Base-by-base conservation (phyloP, 2,113 vertebrate species). In the Rostratula benghalensis region DNA sequence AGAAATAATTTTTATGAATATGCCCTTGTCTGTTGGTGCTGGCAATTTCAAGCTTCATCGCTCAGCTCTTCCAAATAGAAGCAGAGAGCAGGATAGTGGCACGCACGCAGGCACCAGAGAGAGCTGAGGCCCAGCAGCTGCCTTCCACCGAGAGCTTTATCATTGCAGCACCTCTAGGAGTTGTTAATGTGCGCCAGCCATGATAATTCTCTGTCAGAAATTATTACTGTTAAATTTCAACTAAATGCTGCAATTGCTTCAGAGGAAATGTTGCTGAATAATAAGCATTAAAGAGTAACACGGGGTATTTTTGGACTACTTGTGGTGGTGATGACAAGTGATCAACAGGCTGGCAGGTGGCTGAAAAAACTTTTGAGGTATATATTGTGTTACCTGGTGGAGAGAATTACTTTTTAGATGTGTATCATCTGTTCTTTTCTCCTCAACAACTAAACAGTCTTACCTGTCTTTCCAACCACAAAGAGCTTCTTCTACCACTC, bases 311-410 rank as follows among this genome's bases (percentile, higher is more conserved):
- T 51, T 71, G 8, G 33, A 70, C 28, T 75, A 59, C 14, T n/a
- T 61, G 11, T 0, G 3, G 35, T 68, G 37, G 7, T 24, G 24
- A 45, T 14, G 20, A 39, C 0, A 0, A 77, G 18, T 33, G 30
- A n/a, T 78, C 41, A 91, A 30, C 43, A 39, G 39, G 68, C 3
- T 53, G 50, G 18, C 33, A 70, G 39, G 23, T 70, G 43, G 43
- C 27, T 87, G 92, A 64, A 63, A 67, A 64, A 35, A 1, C 69
- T 39, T 78, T 69, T 13, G 14, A 84, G 11, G 7, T 80, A 10
- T 25, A 3, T 41, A 7, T 24, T 9, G 25, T 65, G 15, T 59
- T 83, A 10, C 0, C 7, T 20, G 12, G 27, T 39, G 31, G 14
- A 39, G 28, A 82, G 68, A 79, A 69, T 18, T 69, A 45, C 35